Percentiles rank a stretch among this genome's conserved stretches.
Evolutionary conservation across 2,797 vertebrate genomes (phyloP).

Genomic region (Brachyrhaphis roseni): DNA sequence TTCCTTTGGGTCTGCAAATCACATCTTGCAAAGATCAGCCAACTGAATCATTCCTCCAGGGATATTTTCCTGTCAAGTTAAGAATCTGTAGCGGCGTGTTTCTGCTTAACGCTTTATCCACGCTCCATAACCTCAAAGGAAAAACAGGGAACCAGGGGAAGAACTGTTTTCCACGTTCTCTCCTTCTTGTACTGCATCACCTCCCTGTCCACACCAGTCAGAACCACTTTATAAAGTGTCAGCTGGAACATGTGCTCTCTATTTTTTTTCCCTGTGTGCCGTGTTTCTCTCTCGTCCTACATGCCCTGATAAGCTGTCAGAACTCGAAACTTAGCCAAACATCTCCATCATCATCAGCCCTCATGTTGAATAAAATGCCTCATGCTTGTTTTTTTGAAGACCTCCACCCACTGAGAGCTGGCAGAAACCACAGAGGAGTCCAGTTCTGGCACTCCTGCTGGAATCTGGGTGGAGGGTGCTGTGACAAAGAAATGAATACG

Average conservation of each 20-base stretch:
- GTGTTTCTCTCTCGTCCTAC: slow-evolving; percentile 31
- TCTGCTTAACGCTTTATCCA: slow-evolving; percentile 46
- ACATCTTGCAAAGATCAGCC: slow-evolving; percentile 31
- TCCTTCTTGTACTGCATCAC: slow-evolving; percentile 44
- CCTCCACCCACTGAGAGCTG: slow-evolving; percentile 30
- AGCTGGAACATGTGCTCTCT: slow-evolving; percentile 39
- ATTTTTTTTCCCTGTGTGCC: slow-evolving; percentile 24
- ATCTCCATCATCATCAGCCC: slow-evolving; percentile 31
- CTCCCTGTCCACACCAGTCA: slow-evolving; percentile 56
- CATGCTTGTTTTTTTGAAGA: slow-evolving; percentile 31
- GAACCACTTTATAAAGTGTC: slow-evolving; percentile 59
- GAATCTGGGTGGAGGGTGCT: background rate
- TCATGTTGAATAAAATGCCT: slow-evolving; percentile 38
- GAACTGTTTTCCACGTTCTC: slow-evolving; percentile 21
- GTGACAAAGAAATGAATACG: slow-evolving; percentile 5
- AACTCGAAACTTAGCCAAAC: slow-evolving; percentile 59
- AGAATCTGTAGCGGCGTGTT: slow-evolving; percentile 37
- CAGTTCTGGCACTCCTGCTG: slow-evolving; percentile 9
- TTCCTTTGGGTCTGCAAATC: slow-evolving; percentile 41
- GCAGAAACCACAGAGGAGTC: slow-evolving; percentile 24
- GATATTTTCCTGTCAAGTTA: slow-evolving; percentile 51
- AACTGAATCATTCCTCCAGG: slow-evolving; percentile 37
- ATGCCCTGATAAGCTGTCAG: slow-evolving; percentile 59
- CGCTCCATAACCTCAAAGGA: slow-evolving; percentile 9
- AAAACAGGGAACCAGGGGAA: slow-evolving; percentile 8